These are phyloP conservation scores for Aelia acuminata DNA, from an alignment of 2,888 invertebrate genomes.

Conservation along the genomic window DNA sequence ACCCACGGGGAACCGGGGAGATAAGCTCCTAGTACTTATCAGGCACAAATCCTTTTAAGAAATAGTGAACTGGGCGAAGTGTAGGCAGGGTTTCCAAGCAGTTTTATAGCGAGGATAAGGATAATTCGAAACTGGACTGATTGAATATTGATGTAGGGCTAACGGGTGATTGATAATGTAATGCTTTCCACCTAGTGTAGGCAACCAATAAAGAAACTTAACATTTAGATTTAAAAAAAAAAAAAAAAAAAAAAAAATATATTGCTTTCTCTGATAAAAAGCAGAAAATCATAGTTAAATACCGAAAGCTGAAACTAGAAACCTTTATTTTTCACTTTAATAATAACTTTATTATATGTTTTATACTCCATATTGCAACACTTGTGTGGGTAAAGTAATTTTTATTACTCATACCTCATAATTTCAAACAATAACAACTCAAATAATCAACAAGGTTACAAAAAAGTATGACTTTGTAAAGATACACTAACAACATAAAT, in stretches of 20 bases:
- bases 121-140: constrained; percentile 5
- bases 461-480: too few species aligned
- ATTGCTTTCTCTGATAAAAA: too few species aligned
- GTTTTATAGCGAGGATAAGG: neutral
- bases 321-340: too few species aligned
- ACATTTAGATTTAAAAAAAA: neutral
- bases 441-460: too few species aligned
- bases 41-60: constrained; percentile 43
- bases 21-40: constrained; percentile 1
- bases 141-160: constrained; percentile 34
- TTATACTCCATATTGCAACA: too few species aligned
- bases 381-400: too few species aligned
- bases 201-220: neutral
- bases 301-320: too few species aligned
- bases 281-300: too few species aligned
- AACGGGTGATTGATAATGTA: neutral
- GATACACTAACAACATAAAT: too few species aligned
- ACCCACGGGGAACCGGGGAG: neutral
- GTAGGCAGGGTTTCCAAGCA: neutral
- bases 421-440: too few species aligned
- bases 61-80: constrained; percentile 29
- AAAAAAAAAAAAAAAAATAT: neutral
- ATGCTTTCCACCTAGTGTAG: neutral
- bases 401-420: too few species aligned
- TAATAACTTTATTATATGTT: too few species aligned